Evolutionary conservation across 2,113 vertebrate genomes (phyloP).

Genomic region (Barnardius zonarius): DNA sequence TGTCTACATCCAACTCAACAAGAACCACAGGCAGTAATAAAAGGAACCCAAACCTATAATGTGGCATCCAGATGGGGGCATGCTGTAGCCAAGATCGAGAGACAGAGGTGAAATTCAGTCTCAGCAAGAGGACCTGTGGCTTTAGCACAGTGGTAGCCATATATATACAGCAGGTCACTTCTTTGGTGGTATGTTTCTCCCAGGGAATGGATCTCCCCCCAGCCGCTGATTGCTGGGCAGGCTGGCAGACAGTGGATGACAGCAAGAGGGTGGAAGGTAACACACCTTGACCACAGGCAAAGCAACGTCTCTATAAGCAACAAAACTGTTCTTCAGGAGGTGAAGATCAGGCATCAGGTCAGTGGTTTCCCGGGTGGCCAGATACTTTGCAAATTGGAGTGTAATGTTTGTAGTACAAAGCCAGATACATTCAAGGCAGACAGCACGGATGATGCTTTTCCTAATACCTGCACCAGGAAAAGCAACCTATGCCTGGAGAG

Average conservation of each 20-base stretch:
- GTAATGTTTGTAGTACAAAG: not conserved
- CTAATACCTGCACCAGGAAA: not conserved
- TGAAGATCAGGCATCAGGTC: fast-evolving
- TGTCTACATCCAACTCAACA: not conserved
- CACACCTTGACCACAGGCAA: not conserved
- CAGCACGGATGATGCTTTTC: not conserved
- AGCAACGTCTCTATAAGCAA: not conserved
- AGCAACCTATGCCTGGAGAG: not conserved
- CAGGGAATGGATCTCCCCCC: not conserved
- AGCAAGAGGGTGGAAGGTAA: not conserved
- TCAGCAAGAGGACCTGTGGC: not conserved
- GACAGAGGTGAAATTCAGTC: fast-evolving
- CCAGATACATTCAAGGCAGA: not conserved
- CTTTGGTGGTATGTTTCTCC: fast-evolving
- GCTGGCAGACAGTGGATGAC: not conserved
- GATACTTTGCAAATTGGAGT: not conserved
- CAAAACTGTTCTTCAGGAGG: not conserved
- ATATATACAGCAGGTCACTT: not conserved
- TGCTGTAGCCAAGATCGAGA: not conserved
- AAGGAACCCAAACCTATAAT: not conserved
- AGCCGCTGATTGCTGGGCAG: not conserved
- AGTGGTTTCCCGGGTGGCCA: not conserved
- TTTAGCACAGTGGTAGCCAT: not conserved
- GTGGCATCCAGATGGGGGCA: not conserved
- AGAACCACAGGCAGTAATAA: not conserved